These are phyloP conservation scores for Philereme transversata DNA, from an alignment of 2,888 invertebrate species.

Conservation along the genomic window DNA sequence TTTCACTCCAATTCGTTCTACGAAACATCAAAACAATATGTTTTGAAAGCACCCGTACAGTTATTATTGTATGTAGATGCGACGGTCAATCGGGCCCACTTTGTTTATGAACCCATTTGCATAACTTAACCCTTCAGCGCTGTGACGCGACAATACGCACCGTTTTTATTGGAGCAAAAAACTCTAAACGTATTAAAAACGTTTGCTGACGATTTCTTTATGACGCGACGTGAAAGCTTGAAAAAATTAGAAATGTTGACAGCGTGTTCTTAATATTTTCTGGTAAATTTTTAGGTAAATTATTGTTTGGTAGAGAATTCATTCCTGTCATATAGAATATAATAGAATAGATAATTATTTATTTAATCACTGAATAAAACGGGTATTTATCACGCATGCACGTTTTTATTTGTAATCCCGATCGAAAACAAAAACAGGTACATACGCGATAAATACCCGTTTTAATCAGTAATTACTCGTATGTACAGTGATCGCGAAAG, in stretches of 20 bases:
- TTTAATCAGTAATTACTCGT: too few species aligned
- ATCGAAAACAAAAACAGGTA: too few species aligned
- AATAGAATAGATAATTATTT: too few species aligned
- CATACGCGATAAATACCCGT: too few species aligned
- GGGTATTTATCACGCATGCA: too few species aligned
- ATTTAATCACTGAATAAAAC: too few species aligned
- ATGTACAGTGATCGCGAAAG: too few species aligned
- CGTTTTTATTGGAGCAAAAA: slow-evolving; percentile 76
- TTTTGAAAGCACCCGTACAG: slow-evolving; percentile 50
- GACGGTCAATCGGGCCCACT: slow-evolving; percentile 54
- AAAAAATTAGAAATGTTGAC: slow-evolving; percentile 35
- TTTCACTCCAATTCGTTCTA: slow-evolving; percentile 35
- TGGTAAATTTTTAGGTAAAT: background rate
- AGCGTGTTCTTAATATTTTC: slow-evolving; percentile 33
- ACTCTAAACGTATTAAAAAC: slow-evolving; percentile 54
- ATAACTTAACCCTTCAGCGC: slow-evolving; percentile 76
- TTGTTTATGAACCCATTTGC: slow-evolving; percentile 75
- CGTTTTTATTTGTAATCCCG: too few species aligned
- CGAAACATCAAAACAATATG: slow-evolving; percentile 42
- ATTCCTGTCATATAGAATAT: too few species aligned
- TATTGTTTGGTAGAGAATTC: background rate
- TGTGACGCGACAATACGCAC: slow-evolving; percentile 54
- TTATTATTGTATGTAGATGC: slow-evolving; percentile 51
- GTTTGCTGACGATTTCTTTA: slow-evolving; percentile 49
- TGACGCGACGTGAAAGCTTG: slow-evolving; percentile 36